Evolutionary conservation across 53 echinoderm and acorn worm species (phyloP).

Genomic region (Luidia sarsii): DNA sequence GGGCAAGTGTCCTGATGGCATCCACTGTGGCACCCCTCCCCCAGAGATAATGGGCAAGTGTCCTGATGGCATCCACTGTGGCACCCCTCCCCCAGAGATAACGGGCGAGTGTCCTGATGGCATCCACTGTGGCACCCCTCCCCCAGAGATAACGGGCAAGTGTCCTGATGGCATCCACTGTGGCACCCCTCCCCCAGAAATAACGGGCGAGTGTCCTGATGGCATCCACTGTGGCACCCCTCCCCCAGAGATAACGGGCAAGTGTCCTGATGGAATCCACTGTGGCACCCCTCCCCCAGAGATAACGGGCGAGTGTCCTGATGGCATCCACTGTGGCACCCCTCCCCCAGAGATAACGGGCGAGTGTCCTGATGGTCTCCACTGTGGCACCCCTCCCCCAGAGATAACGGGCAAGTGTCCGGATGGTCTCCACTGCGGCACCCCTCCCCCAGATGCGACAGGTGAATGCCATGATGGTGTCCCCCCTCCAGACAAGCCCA

Average conservation of each 20-base stretch:
- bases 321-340: conserved; percentile 74
- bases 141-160: conserved; percentile 50
- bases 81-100: conserved; percentile 13
- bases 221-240: conserved; percentile 25
- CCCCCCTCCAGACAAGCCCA: conserved; percentile 64
- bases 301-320: conserved; percentile 26
- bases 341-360: conserved; percentile 69
- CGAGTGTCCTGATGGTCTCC: conserved; percentile 59
- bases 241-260: neutral
- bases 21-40: conserved; percentile 50
- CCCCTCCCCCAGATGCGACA: neutral
- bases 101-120: conserved; percentile 2
- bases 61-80: conserved; percentile 80
- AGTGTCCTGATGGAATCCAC: conserved; percentile 1
- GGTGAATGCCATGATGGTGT: too few relatives aligned
- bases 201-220: neutral
- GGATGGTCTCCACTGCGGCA: neutral
- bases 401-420: neutral
- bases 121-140: conserved; percentile 73
- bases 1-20: conserved; percentile 64
- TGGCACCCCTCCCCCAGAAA: conserved; percentile 12
- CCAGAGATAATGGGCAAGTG: too few relatives aligned
- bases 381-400: conserved; percentile 77
- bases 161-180: conserved; percentile 76
- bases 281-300: conserved; percentile 76